Conservation (phyloP, 2,888 invertebrate species). For the Rhingia rostrata region DNA sequence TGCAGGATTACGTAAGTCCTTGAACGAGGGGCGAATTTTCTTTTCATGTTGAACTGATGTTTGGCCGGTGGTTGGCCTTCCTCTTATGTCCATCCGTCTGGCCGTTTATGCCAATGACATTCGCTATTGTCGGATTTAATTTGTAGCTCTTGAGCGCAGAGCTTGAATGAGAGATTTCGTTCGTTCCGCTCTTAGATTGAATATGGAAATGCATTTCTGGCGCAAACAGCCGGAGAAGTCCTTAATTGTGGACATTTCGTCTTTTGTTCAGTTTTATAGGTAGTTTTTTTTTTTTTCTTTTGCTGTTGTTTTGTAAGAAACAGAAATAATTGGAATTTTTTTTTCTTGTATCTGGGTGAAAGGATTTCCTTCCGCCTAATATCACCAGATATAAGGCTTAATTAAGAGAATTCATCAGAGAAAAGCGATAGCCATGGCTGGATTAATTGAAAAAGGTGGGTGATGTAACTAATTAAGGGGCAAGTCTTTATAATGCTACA, state of each 20-base stretch:
- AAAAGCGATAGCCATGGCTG: not conserved
- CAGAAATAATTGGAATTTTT: conserved; percentile 68
- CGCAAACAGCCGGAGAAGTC: conserved; percentile 54
- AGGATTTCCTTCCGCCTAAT: conserved; percentile 46
- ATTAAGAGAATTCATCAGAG: not conserved
- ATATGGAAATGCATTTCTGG: conserved; percentile 73
- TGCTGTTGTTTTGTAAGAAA: conserved; percentile 24
- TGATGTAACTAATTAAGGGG: no score
- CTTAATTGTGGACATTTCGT: conserved; percentile 56
- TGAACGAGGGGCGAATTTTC: conserved; percentile 57
- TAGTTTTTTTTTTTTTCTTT: conserved; percentile 13
- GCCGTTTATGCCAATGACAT: conserved; percentile 72
- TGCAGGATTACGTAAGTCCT: conserved; percentile 64
- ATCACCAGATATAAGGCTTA: conserved; percentile 18
- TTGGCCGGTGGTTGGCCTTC: conserved; percentile 1
- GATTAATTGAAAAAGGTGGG: no score
- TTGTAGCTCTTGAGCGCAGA: conserved; percentile 71
- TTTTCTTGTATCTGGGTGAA: conserved; percentile 30
- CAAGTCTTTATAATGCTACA: no score
- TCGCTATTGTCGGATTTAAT: conserved; percentile 69
- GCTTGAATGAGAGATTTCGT: conserved; percentile 24
- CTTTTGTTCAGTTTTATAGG: conserved; percentile 29
- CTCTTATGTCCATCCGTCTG: conserved; percentile 72
- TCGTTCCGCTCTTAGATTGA: conserved; percentile 14
- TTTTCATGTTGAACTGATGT: conserved; percentile 50